These are phyloP conservation scores for Meghimatium bilineatum DNA, from an alignment of 2,888 invertebrate genomes.

Conservation along the genomic window DNA sequence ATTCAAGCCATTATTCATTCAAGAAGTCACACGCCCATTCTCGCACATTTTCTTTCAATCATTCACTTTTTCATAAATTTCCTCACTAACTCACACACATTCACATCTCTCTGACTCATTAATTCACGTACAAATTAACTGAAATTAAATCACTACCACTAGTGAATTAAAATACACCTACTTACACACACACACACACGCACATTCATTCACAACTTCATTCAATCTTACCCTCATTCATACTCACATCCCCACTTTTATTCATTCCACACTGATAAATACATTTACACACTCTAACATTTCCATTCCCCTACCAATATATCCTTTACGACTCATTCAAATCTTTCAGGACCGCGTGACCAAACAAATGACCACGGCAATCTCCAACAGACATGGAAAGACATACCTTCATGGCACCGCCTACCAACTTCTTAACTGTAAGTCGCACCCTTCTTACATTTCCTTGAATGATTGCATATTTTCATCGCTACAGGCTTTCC, in stretches of 20 bases:
- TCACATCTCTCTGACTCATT: no score
- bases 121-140: no score
- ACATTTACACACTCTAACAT: background rate
- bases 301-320: no score
- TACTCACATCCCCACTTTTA: background rate
- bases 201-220: background rate
- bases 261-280: no score
- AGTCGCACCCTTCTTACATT: background rate
- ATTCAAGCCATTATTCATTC: no score
- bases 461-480: no score
- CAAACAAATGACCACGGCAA: slow-evolving; percentile 48
- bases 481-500: no score
- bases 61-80: background rate
- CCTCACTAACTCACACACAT: background rate
- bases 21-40: no score
- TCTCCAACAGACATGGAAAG: slow-evolving; percentile 51
- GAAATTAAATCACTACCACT: no score
- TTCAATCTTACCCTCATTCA: no score
- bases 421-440: slow-evolving; percentile 42
- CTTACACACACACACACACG: background rate
- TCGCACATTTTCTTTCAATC: background rate
- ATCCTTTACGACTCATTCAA: background rate
- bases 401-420: slow-evolving; percentile 57
- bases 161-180: background rate
- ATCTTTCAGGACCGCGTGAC: slow-evolving; percentile 53